Percentiles rank a stretch among this genome's conserved stretches.
Conservation (phyloP, 2,113 vertebrate genomes). For the Hiodon tergisus region DNA sequence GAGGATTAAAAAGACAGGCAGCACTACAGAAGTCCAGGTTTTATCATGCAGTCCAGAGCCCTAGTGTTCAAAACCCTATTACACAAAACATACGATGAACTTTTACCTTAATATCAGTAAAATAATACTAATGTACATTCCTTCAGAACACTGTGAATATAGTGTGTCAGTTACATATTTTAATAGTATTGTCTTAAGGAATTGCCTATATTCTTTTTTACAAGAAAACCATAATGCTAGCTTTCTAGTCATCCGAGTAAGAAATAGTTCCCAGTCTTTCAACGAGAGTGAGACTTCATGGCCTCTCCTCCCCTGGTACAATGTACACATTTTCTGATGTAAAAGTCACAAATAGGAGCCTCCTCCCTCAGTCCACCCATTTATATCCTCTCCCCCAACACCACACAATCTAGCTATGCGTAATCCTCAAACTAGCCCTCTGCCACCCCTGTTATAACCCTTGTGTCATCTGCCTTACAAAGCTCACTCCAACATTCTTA, state of each 20-base stretch:
- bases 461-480: too few species aligned
- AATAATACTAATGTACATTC: conserved; percentile 21
- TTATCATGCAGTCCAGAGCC: conserved; percentile 30
- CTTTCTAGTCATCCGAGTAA: background rate
- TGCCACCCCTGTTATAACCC: too few species aligned
- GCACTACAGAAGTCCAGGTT: conserved; percentile 33
- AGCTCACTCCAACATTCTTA: conserved; percentile 8
- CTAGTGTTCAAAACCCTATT: conserved; percentile 30
- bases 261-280: too few species aligned
- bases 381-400: too few species aligned
- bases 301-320: background rate
- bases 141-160: conserved; percentile 26
- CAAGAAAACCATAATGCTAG: conserved; percentile 18
- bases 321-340: background rate
- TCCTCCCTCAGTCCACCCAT: too few species aligned
- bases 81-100: conserved; percentile 33
- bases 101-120: conserved; percentile 23
- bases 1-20: conserved; percentile 45
- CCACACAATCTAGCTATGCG: background rate
- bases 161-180: background rate
- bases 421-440: too few species aligned
- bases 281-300: background rate
- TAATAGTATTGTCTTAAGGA: too few species aligned
- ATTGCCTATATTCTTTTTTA: conserved; percentile 18
- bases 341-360: too few species aligned